Base-by-base conservation (phyloP, 37 sponge, comb jelly and placozoan genomes). In the Mnemiopsis leidyi region DNA sequence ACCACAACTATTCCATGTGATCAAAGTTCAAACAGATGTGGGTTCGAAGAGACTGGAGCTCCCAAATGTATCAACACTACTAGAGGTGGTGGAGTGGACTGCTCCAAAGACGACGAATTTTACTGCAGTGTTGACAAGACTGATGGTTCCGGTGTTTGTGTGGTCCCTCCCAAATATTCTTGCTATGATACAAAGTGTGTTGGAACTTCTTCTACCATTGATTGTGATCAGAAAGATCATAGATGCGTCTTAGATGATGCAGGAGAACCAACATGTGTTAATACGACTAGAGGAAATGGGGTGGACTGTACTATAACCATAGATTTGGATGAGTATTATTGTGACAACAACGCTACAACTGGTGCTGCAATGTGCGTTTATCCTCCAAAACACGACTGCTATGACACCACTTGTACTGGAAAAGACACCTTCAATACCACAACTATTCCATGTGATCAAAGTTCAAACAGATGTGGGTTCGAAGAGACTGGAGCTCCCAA, bases 371-470 rank as follows among this genome's bases (percentile, higher is more conserved):
- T 13, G 21, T 85, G 90, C 48, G 25, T n/a, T n/a, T 40, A 39
- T 29, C 33, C 90, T 0, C 90, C 90, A 0, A 61, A 21, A 38
- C 90, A 85, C 48, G 36, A 37, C 48, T 85, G 90, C 35, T 85
- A 85, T 61, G 35, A 33, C 0, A 18, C n/a, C 0, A 13, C 38
- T 3, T 85, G 90, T 21, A 36, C 33, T 85, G 90, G 90, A 85
- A 40, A 29, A 20, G 90, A 37, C 16, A 61, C 24, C 25, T 29
- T 29, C 1, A 29, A n/a, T 18, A 28, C 25, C 3, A 28, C 30
- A 7, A 5, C 20, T 18, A 71, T 71, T 28, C n/a, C 5, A 3
- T 71, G 75, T 71, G 75, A 71, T 25, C 75, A 71, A 28, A 29
- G 30, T 29, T 29, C 25, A 13, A 28, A 28, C 25, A 29, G 30